Conservation (phyloP, 2,113 vertebrate genomes). For the Microcebus murinus region DNA sequence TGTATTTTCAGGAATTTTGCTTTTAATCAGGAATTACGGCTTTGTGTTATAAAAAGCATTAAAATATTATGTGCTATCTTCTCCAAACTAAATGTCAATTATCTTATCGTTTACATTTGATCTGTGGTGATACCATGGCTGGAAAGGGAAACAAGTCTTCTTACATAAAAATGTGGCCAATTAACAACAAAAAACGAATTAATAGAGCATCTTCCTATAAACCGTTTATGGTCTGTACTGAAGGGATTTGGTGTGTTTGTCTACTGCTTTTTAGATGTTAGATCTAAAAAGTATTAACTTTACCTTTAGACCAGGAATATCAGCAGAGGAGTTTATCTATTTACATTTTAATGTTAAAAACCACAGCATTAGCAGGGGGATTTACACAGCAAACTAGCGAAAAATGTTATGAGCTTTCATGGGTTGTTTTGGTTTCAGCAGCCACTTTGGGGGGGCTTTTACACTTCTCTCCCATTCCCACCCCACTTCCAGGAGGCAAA, state of each 20-base stretch:
- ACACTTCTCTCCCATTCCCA: conserved; percentile 14
- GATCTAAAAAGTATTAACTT: background rate
- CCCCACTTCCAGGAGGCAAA: background rate
- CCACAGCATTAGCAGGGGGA: background rate
- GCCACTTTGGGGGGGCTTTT: background rate
- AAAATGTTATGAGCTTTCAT: conserved; percentile 13
- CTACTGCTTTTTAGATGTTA: background rate
- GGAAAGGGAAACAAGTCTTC: background rate
- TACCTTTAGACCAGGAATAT: background rate
- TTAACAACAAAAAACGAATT: background rate
- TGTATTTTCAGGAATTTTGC: background rate
- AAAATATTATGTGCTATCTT: background rate
- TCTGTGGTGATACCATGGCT: background rate
- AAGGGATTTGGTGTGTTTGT: background rate
- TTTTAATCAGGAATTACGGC: conserved; percentile 4
- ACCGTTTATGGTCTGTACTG: background rate
- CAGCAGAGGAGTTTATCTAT: background rate
- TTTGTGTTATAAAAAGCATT: background rate
- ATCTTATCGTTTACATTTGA: background rate
- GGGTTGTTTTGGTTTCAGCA: conserved; percentile 46
- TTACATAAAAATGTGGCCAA: background rate
- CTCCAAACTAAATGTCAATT: background rate
- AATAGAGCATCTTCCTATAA: background rate
- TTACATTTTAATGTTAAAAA: conserved; percentile 48
- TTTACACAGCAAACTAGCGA: background rate